Percentiles rank a stretch among this genome's conserved stretches.
phyloP scores from a whole-genome alignment of 64 coral and sea anemone genomes.

The Montipora efflorescens region DNA sequence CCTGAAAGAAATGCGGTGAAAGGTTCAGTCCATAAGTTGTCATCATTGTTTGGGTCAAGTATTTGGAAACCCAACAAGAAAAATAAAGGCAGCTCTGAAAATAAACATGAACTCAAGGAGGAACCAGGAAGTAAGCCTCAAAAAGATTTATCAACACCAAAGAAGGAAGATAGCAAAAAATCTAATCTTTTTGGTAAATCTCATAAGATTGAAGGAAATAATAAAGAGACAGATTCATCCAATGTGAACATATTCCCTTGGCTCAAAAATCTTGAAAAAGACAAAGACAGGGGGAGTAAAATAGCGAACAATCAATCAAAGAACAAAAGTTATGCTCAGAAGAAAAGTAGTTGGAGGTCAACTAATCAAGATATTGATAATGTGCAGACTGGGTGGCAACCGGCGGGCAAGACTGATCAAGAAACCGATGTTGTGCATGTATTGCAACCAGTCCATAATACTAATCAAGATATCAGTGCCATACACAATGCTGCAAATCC shows the following conservation, averaged over 20 bases:
- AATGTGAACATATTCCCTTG: constrained; percentile 37
- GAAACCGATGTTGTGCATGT: too few relatives aligned
- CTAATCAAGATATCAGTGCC: too few relatives aligned
- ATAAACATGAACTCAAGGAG: constrained; percentile 45
- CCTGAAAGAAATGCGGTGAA: constrained; percentile 41
- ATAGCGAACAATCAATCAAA: not conserved
- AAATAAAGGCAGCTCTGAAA: not conserved
- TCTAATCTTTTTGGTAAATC: constrained; percentile 22
- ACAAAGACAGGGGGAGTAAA: constrained; percentile 9
- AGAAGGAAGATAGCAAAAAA: constrained; percentile 33
- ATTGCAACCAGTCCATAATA: too few relatives aligned
- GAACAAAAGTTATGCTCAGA: not conserved
- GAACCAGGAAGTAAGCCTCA: not conserved
- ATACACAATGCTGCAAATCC: too few relatives aligned
- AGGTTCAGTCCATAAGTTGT: constrained; percentile 87
- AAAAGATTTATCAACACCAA: not conserved
- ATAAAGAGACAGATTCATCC: not conserved
- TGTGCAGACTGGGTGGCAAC: too few relatives aligned
- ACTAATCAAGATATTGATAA: too few relatives aligned
- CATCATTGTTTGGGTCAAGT: constrained; percentile 85
- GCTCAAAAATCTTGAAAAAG: constrained; percentile 29
- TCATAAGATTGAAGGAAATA: constrained; percentile 20
- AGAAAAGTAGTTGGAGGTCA: not conserved
- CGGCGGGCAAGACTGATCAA: too few relatives aligned
- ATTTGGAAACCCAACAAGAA: constrained; percentile 82